phyloP scores from a whole-genome alignment of 2,888 invertebrate species.

The Galerucella nymphaeae region DNA sequence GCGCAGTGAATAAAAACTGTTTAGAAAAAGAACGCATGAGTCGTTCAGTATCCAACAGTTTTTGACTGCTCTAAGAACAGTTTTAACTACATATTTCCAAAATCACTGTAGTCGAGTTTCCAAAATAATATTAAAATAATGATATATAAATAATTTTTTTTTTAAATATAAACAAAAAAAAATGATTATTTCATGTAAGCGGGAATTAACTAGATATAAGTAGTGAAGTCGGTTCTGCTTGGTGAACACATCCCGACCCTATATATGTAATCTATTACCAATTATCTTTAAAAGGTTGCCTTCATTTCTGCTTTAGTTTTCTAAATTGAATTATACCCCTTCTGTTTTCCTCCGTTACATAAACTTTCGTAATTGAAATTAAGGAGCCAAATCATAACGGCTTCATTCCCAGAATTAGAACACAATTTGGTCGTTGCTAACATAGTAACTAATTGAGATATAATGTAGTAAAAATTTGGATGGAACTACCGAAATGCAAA shows the following conservation, averaged over 20 bases:
- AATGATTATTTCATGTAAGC: background rate
- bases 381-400: constrained; percentile 22
- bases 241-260: constrained; percentile 18
- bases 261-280: constrained; percentile 44
- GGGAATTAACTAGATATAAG: constrained; percentile 11
- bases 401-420: background rate
- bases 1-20: too few relatives aligned
- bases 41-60: too few relatives aligned
- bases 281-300: constrained; percentile 45
- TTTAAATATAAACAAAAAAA: too few relatives aligned
- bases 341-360: constrained; percentile 24
- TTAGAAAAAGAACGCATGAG: too few relatives aligned
- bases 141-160: too few relatives aligned
- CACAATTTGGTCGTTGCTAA: background rate
- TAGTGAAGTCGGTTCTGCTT: constrained; percentile 12
- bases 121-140: too few relatives aligned
- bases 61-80: too few relatives aligned
- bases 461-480: background rate
- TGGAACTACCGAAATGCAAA: background rate
- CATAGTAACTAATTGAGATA: background rate
- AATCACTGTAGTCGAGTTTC: too few relatives aligned
- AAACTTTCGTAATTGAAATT: constrained; percentile 22
- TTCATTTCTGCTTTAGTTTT: constrained; percentile 36
- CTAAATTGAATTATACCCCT: constrained; percentile 29
- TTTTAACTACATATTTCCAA: too few relatives aligned